Percentiles rank a stretch among this genome's conserved stretches.
Evolutionary conservation across 2,113 vertebrate species (phyloP).

Genomic region (Dipodomys merriami): DNA sequence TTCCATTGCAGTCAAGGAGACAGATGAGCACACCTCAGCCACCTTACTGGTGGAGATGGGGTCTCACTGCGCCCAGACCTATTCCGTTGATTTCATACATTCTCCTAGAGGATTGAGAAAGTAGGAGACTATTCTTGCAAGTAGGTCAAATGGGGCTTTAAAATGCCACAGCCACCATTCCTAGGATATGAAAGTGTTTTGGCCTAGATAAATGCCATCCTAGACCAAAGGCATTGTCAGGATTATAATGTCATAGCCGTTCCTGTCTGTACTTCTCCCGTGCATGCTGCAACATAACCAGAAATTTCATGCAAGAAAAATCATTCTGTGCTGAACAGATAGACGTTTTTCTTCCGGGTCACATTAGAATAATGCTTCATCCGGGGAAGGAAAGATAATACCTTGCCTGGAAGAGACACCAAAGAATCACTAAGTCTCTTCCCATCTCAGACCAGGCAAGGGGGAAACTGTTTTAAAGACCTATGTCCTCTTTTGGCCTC

Average conservation of each 20-base stretch:
- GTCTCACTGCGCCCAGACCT: neutral
- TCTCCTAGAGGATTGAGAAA: constrained; percentile 38
- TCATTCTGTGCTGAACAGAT: constrained; percentile 37
- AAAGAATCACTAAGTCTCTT: neutral
- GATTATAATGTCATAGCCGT: constrained; percentile 65
- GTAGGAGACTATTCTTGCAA: constrained; percentile 38
- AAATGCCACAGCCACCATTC: constrained; percentile 50
- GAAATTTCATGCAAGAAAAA: constrained; percentile 65
- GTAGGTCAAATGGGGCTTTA: neutral
- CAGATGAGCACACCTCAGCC: too few relatives aligned
- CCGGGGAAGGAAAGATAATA: constrained; percentile 47
- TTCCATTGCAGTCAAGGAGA: too few relatives aligned
- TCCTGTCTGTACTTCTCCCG: constrained; percentile 48
- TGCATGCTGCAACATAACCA: constrained; percentile 70
- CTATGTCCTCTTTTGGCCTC: neutral
- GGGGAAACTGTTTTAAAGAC: neutral
- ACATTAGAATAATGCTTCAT: neutral
- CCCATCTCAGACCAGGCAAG: constrained; percentile 16
- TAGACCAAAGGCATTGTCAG: constrained; percentile 31
- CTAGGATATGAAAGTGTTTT: constrained; percentile 22
- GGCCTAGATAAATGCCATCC: constrained; percentile 69
- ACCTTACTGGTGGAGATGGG: too few relatives aligned
- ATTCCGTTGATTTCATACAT: constrained; percentile 47
- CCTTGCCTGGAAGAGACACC: neutral
- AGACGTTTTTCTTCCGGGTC: constrained; percentile 58